Evolutionary conservation across 1,140 invertebrate species (phyloP).

Genomic region (Odontomachus brunneus): DNA sequence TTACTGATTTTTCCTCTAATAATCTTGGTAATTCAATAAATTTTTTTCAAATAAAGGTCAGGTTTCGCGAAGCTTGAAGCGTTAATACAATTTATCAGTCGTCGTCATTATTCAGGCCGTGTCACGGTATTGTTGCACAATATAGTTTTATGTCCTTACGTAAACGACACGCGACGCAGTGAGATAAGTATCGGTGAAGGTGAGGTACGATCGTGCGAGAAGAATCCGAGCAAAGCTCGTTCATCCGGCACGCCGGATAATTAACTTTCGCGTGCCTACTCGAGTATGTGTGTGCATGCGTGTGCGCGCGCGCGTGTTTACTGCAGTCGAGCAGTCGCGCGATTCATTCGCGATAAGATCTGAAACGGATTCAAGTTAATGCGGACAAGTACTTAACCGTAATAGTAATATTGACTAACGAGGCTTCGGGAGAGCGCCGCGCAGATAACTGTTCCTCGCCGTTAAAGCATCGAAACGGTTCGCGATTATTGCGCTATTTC

Average conservation of each 20-base stretch:
- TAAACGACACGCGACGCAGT: background rate
- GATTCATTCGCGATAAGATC: constrained; percentile 66
- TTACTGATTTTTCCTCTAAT: background rate
- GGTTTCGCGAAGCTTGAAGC: background rate
- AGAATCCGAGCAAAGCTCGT: constrained; percentile 59
- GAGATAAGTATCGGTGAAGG: constrained; percentile 24
- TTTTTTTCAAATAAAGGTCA: background rate
- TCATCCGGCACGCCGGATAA: constrained; percentile 58
- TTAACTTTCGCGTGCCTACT: constrained; percentile 57
- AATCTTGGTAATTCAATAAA: background rate
- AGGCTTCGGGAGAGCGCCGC: background rate
- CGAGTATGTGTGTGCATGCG: background rate
- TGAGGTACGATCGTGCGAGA: constrained; percentile 51
- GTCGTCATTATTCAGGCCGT: constrained; percentile 1
- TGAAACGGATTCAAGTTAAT: constrained; percentile 34
- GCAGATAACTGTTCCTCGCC: constrained; percentile 6
- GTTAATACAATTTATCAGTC: constrained; percentile 26
- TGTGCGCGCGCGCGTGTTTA: background rate
- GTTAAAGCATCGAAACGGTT: background rate
- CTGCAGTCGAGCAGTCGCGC: constrained; percentile 38
- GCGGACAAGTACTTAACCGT: constrained; percentile 1
- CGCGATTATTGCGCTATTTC: no score
- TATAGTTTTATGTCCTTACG: constrained; percentile 2
- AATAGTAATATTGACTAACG: constrained; percentile 51
- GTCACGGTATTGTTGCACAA: constrained; percentile 8